A percentile compares a stretch with the other conserved stretches of the same genome.
These are phyloP conservation scores for Melangyna quadrimaculata DNA, from an alignment of 2,888 invertebrate genomes.

Conservation along the genomic window DNA sequence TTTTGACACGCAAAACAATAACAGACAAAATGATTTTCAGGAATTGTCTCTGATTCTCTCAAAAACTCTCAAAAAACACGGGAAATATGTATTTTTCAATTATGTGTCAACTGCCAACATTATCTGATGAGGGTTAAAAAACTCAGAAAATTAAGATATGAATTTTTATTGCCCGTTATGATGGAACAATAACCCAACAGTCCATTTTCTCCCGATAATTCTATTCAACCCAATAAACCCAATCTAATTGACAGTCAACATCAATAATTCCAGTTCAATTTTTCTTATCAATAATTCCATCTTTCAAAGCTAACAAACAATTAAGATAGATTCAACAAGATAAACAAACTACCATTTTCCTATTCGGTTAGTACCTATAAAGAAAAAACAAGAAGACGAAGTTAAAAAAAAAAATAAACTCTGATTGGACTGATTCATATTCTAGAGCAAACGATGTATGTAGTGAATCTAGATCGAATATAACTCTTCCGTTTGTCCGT, in stretches of 20 bases:
- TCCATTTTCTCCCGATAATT: not conserved
- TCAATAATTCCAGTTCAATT: not conserved
- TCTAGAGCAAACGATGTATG: not conserved
- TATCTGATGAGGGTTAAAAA: not conserved
- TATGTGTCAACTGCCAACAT: not conserved
- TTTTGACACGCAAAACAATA: too few relatives aligned
- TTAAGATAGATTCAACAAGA: conserved; percentile 32
- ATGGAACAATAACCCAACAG: not conserved
- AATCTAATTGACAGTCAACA: not conserved
- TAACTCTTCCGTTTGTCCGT: not conserved
- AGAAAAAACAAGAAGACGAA: not conserved
- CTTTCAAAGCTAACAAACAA: conserved; percentile 21
- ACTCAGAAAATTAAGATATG: not conserved
- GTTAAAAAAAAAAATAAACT: not conserved
- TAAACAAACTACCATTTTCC: conserved; percentile 5
- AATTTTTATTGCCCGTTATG: not conserved
- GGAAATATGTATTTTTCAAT: too few relatives aligned
- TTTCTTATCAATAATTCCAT: conserved; percentile 6
- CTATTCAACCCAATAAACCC: not conserved
- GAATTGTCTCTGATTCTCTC: too few relatives aligned
- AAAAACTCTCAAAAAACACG: too few relatives aligned
- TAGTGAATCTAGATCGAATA: conserved; percentile 35
- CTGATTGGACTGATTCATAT: conserved; percentile 26
- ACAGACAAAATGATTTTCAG: too few relatives aligned
- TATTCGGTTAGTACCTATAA: too few relatives aligned